Evolutionary conservation across 2,113 vertebrate species (phyloP).

Genomic region (Thunnus thynnus): DNA sequence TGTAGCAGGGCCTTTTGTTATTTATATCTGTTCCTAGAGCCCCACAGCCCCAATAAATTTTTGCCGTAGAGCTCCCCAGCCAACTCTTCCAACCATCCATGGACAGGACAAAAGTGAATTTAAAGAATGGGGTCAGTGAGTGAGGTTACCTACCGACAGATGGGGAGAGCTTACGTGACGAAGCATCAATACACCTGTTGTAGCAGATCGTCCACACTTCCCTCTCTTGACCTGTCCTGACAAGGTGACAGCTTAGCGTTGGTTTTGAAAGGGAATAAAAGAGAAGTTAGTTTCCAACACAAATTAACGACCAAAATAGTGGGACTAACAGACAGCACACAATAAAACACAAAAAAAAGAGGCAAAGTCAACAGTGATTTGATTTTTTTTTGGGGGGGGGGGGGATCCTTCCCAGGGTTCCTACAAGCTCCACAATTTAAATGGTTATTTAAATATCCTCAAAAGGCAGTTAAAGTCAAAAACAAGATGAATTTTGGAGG

Average conservation of each 20-base stretch:
- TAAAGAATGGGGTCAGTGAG: not conserved
- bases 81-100: not conserved
- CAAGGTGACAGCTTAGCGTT: conserved; percentile 4
- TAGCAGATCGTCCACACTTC: conserved; percentile 40
- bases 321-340: not conserved
- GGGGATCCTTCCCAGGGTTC: not conserved
- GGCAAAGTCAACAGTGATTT: not conserved
- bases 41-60: too few relatives aligned
- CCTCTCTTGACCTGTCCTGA: conserved; percentile 20
- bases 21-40: too few relatives aligned
- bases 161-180: conserved; percentile 32
- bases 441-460: too few relatives aligned
- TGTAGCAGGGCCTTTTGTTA: not conserved
- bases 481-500: too few relatives aligned
- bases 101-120: too few relatives aligned
- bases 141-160: conserved; percentile 42
- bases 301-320: not conserved
- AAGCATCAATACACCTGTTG: conserved; percentile 40
- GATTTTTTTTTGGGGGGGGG: not conserved
- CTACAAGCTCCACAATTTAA: not conserved
- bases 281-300: conserved; percentile 15
- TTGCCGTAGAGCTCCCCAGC: too few relatives aligned
- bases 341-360: not conserved
- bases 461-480: too few relatives aligned
- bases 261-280: conserved; percentile 14